These are phyloP conservation scores for Myotis myotis DNA, from an alignment of 2,797 vertebrate genomes.

Conservation along the genomic window DNA sequence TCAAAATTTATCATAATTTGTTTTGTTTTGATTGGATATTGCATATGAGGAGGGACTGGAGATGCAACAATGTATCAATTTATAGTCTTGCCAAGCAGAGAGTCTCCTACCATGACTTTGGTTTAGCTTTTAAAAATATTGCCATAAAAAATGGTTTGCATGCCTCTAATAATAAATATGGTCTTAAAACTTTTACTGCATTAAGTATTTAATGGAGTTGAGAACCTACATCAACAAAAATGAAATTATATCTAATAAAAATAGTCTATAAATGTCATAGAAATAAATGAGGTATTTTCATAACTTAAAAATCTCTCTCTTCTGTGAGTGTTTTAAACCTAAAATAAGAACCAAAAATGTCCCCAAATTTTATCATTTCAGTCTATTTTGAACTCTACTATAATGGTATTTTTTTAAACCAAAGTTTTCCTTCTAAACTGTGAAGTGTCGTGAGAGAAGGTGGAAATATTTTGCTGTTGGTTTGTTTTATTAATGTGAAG, in stretches of 20 bases:
- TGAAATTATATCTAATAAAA: constrained; percentile 68
- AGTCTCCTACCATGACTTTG: not conserved
- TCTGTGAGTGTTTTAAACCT: constrained; percentile 34
- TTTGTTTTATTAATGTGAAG: constrained; percentile 58
- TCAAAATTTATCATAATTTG: not conserved
- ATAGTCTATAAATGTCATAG: constrained; percentile 55
- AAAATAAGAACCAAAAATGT: constrained; percentile 35
- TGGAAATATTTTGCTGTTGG: constrained; percentile 58
- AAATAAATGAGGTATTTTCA: constrained; percentile 61
- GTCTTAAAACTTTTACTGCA: constrained; percentile 44
- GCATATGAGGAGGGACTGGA: not conserved
- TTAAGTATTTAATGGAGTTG: constrained; percentile 50
- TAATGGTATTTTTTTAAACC: constrained; percentile 21
- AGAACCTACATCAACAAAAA: constrained; percentile 54
- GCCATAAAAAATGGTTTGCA: constrained; percentile 37
- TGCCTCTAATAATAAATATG: constrained; percentile 45
- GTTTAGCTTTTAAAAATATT: constrained; percentile 28
- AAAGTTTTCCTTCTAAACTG: constrained; percentile 15
- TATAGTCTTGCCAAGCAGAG: not conserved
- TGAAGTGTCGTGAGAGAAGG: not conserved
- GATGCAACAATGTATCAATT: not conserved
- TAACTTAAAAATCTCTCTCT: constrained; percentile 43
- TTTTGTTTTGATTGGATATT: constrained; percentile 33
- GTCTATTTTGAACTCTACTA: not conserved
- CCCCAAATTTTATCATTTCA: constrained; percentile 20